Evolutionary conservation across 35 echinoderm and acorn worm genomes (phyloP), one percentile per base, ranked within the genome.

Genomic region (Holothuria glaberrima): DNA sequence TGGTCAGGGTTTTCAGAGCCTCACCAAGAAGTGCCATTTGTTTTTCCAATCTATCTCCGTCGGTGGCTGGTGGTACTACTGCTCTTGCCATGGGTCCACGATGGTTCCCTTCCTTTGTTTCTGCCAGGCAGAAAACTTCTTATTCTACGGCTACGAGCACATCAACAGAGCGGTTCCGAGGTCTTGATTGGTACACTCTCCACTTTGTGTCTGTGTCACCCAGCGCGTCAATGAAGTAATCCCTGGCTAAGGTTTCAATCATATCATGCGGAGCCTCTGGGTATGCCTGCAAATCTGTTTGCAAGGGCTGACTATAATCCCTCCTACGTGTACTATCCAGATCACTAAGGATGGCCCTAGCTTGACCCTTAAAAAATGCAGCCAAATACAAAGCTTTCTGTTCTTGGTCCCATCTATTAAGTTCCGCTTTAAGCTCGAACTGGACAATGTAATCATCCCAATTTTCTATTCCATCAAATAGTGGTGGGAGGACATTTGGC

Each of bases 371-470:
- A 6, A 94, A 60, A 30, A 52, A 86, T 1, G 88, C 75, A 38
- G 88, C 92, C 9, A 90, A 41, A 28, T 94, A 75, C 19, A 94
- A 34, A 3, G 81, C 80, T 56, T 65, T 73, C 52, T 12, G 4
- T 6, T 65, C 69, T 50, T 74, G 44, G 26, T 27, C n/a, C 92
- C 92, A 94, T 10, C 69, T 69, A 64, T 94, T 94, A 22, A 90
- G 24, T 30, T 90, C 77, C 12, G 88, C 48, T 50, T 79, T 17
- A 52, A 90, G 89, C 41, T 79, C 68, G 33, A 94, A 94, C 56
- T 90, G 92, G 16, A 89, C 25, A 1, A 83, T 38, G 65, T 77
- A 94, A 20, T 90, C 88, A 29, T 86, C 68, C 92, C 88, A 90
- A 18, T 89, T 71, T 1, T 32, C 58, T 62, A 56, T 86, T 3